Evolutionary conservation across 2,888 invertebrate genomes (phyloP).

Genomic region (Gymnosoma rotundatum): DNA sequence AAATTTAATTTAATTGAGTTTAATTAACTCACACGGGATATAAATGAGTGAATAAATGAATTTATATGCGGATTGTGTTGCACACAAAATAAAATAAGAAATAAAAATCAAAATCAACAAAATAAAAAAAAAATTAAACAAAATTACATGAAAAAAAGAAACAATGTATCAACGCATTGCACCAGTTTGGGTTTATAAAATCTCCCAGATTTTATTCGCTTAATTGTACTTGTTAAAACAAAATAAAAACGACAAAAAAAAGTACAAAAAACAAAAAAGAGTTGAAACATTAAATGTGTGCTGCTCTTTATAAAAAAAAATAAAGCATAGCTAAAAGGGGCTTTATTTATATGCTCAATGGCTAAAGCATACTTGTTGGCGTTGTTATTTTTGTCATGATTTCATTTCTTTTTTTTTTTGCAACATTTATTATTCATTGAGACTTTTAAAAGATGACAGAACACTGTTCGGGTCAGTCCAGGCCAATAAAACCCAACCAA

Average conservation of each 20-base stretch:
- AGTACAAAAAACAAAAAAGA: constrained; percentile 20
- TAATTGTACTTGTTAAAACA: constrained; percentile 33
- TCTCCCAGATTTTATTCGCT: neutral
- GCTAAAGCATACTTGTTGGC: constrained; percentile 51
- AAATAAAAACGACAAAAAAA: neutral
- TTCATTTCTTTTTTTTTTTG: neutral
- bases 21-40: constrained; percentile 81
- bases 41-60: constrained; percentile 53
- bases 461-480: constrained; percentile 35
- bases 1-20: constrained; percentile 80
- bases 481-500: constrained; percentile 45
- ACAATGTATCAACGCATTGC: constrained; percentile 63
- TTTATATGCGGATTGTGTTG: constrained; percentile 51
- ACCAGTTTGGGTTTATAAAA: constrained; percentile 41
- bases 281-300: constrained; percentile 4
- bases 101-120: constrained; percentile 30
- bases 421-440: constrained; percentile 68
- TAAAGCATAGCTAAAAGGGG: constrained; percentile 59
- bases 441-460: constrained; percentile 69
- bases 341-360: constrained; percentile 24
- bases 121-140: constrained; percentile 15
- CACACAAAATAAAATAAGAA: neutral
- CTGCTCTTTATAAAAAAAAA: neutral
- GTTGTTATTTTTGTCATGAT: constrained; percentile 40
- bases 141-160: constrained; percentile 10